Base-by-base conservation (phyloP, 1,140 invertebrate species). In the Psix sp. region DNA sequence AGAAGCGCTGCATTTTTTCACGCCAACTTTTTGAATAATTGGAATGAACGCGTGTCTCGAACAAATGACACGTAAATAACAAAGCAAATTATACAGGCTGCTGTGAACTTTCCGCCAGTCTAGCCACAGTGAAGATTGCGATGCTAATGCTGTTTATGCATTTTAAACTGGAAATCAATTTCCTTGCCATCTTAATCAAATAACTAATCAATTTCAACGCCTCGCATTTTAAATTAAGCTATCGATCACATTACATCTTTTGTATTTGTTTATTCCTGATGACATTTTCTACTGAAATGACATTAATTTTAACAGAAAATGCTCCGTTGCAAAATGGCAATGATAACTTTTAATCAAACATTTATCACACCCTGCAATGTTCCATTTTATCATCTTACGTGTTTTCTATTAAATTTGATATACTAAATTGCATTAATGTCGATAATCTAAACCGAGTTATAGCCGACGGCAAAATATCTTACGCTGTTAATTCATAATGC, bases 381-480 rank as follows among this genome's bases (percentile, higher is more conserved):
- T 52, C 46, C 13, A 49, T 36, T 39, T 52, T 36, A 45, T 52
- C n/a, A 63, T 52, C 26, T 29, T 4, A 15, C 29, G 29, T 29
- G 24, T 48, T 52, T 36, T 52, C 59, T 48, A 63, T 63, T 48
- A 63, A 52, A 43, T 43, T 63, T 52, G 46, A 63, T 63, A 45
- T 63, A 63, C 52, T 52, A 21, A 36, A 52, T 63, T 52, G 29
- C 39, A 63, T 63, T 45, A 63, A 52, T 52, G 45, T 42, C 26
- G 18, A 33, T 33, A 15, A 52, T 63, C 59, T 33, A 51, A n/a
- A 35, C n/a, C n/a, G n/a, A n/a, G n/a, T n/a, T n/a, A n/a, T n/a
- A n/a, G n/a, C n/a, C n/a, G n/a, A n/a, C n/a, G n/a, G n/a, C n/a
- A n/a, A n/a, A n/a, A n/a, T n/a, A n/a, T n/a, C n/a, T n/a, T n/a